Conservation (phyloP, 2,888 invertebrate genomes). For the Drosophila nigricruria region DNA sequence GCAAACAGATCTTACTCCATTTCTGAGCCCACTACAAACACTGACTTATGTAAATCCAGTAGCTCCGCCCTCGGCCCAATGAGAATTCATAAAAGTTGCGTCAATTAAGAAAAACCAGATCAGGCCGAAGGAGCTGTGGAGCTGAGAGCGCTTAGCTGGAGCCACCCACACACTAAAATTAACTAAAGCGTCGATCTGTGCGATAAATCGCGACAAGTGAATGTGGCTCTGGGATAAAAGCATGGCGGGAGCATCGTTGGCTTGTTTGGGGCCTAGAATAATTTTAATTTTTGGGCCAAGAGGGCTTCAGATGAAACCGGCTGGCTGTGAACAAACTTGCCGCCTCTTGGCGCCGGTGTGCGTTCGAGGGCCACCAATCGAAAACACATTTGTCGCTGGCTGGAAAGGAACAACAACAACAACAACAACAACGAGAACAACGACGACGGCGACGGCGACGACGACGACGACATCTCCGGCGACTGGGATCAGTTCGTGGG, state of each 20-base stretch:
- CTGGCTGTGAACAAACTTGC: conserved; percentile 57
- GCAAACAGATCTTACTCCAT: conserved; percentile 70
- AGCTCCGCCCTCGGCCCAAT: conserved; percentile 57
- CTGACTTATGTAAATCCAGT: conserved; percentile 45
- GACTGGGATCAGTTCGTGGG: conserved; percentile 67
- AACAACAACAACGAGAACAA: conserved; percentile 32
- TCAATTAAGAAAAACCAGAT: conserved; percentile 75
- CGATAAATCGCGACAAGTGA: conserved; percentile 78
- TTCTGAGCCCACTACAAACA: not conserved
- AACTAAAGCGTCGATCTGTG: conserved; percentile 76
- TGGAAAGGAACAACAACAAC: conserved; percentile 19
- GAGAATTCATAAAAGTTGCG: conserved; percentile 66
- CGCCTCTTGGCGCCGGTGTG: conserved; percentile 69
- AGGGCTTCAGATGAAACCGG: conserved; percentile 31
- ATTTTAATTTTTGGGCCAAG: conserved; percentile 62
- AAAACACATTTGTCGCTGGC: conserved; percentile 78
- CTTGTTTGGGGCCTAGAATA: conserved; percentile 39
- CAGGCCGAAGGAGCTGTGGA: conserved; percentile 19
- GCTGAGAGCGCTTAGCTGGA: conserved; percentile 3
- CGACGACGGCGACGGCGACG: conserved; percentile 29
- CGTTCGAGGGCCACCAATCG: conserved; percentile 65
- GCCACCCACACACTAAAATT: conserved; percentile 74
- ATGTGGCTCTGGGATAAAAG: conserved; percentile 15
- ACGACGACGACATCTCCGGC: conserved; percentile 28
- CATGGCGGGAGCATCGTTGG: conserved; percentile 1